A percentile compares a stretch with the other conserved stretches of the same genome.
phyloP scores from a whole-genome alignment of 1,140 invertebrate species.

The Conus ventricosus region DNA sequence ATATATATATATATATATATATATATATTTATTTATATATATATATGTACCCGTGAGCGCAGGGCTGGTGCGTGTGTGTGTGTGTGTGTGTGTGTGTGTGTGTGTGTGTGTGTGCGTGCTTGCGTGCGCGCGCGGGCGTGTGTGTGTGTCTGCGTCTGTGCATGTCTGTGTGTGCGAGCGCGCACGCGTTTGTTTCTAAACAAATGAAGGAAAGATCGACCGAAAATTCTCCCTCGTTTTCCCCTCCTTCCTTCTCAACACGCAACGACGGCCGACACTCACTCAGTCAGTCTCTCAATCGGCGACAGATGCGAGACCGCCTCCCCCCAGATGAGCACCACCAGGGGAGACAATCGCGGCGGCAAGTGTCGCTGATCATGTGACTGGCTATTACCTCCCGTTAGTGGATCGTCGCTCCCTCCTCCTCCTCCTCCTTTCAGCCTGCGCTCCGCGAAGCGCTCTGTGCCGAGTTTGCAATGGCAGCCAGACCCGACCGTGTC shows the following conservation, averaged over 20 bases:
- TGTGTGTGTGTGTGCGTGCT: too few species aligned
- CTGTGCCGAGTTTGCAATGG: neutral
- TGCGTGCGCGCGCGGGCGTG: too few species aligned
- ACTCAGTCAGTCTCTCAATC: neutral
- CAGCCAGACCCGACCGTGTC: neutral
- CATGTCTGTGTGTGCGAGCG: too few species aligned
- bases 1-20: too few species aligned
- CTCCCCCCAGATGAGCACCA: neutral
- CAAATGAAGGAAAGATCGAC: too few species aligned
- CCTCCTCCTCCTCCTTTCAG: neutral
- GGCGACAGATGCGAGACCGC: neutral
- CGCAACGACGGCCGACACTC: too few species aligned
- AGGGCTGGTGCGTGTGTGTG: too few species aligned
- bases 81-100: too few species aligned
- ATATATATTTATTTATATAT: too few species aligned
- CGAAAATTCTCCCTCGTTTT: neutral
- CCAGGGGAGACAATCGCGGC: conserved; percentile 9
- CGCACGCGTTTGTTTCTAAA: too few species aligned
- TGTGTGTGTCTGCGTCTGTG: too few species aligned
- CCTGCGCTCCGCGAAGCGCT: neutral
- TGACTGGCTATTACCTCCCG: neutral
- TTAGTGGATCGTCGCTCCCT: neutral
- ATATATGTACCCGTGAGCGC: too few species aligned
- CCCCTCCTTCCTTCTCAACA: neutral
- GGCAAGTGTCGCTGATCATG: conserved; percentile 18